Base-by-base conservation (phyloP, 2,113 vertebrate genomes). In the Trichechus manatus region DNA sequence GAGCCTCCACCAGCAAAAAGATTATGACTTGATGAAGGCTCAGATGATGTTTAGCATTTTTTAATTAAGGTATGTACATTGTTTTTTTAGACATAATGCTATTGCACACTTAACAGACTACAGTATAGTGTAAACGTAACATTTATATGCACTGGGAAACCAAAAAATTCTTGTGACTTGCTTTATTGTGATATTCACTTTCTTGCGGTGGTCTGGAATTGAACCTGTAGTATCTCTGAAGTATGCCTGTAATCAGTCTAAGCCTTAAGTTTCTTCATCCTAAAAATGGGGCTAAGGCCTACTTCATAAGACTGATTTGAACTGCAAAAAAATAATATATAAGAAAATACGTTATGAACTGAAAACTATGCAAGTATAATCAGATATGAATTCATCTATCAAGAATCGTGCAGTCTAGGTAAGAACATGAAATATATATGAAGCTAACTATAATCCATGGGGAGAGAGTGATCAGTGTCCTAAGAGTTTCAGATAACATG, bases 301-400 rank as follows among this genome's bases (percentile, higher is more conserved):
- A 85, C 25, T 87, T 86, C 25, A 29, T 78, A 68, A 75, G 23
- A 88, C 64, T 91, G 47, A 27, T 85, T 63, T 83, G 27, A 87
- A 89, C 1, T 92, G 79, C 25, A 96, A 93, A 78, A 66, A 93
- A 95, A n/a, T 53, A 53, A 70, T 36, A 29, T 36, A 70, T 70
- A 61, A 53, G 50, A 9, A 31, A 66, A 70, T 70, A 70, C 17
- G 19, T 70, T 36, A 6, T 36, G 68, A 70, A 36, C 66, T 70
- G 17, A n/a, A n/a, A 70, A 80, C 27, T 82, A 93, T 29, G 25
- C 50, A 93, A 50, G 8, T 81, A 77, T 64, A 77, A 93, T 39
- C 90, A 83, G 47, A 87, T 68, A 79, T 42, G 72, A 92, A 72
- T 82, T 53, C 33, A 36, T 29, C 9, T 87, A 36, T 93, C 53